Evolutionary conservation across 2,797 vertebrate species (phyloP), one percentile per base, ranked within the genome.

Genomic region (Characodon lateralis): DNA sequence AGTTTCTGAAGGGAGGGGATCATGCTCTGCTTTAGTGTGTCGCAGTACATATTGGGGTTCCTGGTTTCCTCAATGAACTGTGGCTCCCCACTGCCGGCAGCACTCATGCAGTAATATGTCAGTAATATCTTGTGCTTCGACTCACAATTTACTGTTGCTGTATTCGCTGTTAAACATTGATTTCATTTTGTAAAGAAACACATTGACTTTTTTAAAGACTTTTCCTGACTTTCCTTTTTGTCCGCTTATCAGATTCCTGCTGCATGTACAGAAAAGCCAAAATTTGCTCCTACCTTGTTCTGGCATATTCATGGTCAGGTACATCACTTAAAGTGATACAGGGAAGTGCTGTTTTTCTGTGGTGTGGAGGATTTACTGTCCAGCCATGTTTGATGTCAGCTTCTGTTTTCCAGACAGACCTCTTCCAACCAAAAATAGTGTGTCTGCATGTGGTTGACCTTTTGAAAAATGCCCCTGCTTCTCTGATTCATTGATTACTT

Each of bases 391-490:
- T 3, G 66, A 24, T 24, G 73, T 59, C 71, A 48, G 77, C 24
- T 63, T 73, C 69, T 70, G 28, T 55, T 69, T 80, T 68, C n/a
- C 9, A 72, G 68, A 18, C 12, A 8, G 0, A 70, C 28, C 69
- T 71, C 16, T 6, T 6, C 7, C 22, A 0, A 26, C 71, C 73
- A 53, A 61, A 76, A 63, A 53, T 22, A 72, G 12, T 55, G 39
- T 1, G 5, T 50, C 28, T 66, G 31, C 26, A 61, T 77, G 71
- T 10, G 6, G 24, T 24, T 77, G 76, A 87, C 81, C 83, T 87
- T 81, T 83, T 0, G 61, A 70, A 74, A 79, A 79, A 79, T 1
- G n/a, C 2, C 71, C 66, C 71, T 10, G 41, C 73, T 72, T 58
- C 71, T 78, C 24, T 63, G 48, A 53, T 39, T 69, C 13, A 80